A percentile compares a stretch with the other conserved stretches of the same genome.
Evolutionary conservation across 30 jellyfish, hydroid and myxozoan species (phyloP).

Genomic region (Phacellophora camtschatica): DNA sequence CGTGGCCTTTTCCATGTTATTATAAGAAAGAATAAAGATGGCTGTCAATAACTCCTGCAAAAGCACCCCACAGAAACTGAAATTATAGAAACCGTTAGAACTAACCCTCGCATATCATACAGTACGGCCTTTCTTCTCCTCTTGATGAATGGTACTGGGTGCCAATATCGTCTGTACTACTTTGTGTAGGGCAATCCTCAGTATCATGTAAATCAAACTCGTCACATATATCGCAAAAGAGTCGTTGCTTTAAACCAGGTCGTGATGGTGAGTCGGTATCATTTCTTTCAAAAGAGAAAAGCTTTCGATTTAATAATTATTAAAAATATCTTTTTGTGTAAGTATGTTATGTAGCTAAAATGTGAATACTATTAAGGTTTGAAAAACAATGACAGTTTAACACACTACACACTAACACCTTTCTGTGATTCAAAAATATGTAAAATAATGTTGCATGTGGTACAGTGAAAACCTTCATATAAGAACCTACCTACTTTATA

Average conservation of each 20-base stretch:
- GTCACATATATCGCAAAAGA: slow-evolving; percentile 97
- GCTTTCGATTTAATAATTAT: no score
- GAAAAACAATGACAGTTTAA: not conserved
- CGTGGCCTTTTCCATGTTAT: no score
- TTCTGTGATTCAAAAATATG: not conserved
- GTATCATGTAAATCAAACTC: slow-evolving; percentile 95
- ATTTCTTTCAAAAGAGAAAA: not conserved
- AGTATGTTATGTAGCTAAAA: no score
- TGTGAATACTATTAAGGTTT: not conserved
- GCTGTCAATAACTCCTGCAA: not conserved
- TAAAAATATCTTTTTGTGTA: not conserved
- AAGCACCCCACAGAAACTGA: not conserved
- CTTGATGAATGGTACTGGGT: slow-evolving; percentile 88
- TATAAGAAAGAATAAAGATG: no score
- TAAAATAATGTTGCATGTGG: no score
- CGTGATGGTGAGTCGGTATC: slow-evolving; percentile 50
- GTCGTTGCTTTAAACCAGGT: slow-evolving; percentile 77
- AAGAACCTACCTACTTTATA: no score
- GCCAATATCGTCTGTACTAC: slow-evolving; percentile 80
- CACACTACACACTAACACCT: not conserved
- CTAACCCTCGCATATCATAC: slow-evolving; percentile 88
- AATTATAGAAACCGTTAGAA: not conserved
- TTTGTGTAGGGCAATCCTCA: slow-evolving; percentile 97
- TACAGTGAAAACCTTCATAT: no score
- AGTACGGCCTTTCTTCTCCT: slow-evolving; percentile 87